A percentile compares a stretch with the other conserved stretches of the same genome.
Evolutionary conservation across 2,113 vertebrate species (phyloP).

Genomic region (Xenopus borealis): DNA sequence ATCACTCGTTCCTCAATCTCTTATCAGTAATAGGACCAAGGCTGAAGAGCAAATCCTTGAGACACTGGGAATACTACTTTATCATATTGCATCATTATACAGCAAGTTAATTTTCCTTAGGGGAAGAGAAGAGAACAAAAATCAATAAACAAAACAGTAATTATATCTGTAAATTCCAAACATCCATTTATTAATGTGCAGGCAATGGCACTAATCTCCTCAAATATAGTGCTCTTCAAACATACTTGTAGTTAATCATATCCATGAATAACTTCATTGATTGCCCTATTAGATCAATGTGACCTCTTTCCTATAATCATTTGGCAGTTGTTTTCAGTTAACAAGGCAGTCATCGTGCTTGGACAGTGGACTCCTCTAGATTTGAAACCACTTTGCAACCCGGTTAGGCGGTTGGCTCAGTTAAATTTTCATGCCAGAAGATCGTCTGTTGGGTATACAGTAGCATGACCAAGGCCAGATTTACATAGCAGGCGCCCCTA

Average conservation of each 20-base stretch:
- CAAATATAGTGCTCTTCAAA: neutral
- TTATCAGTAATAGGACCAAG: too few species aligned
- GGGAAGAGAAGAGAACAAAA: constrained; percentile 22
- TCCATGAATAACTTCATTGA: too few species aligned
- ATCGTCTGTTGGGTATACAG: neutral
- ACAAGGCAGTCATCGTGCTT: too few species aligned
- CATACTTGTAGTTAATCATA: too few species aligned
- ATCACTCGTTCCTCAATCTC: too few species aligned
- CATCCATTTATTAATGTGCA: constrained; percentile 30
- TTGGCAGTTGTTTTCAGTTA: too few species aligned
- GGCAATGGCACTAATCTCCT: constrained; percentile 4
- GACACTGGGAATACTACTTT: neutral
- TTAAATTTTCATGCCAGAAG: neutral
- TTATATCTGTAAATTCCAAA: constrained; percentile 26
- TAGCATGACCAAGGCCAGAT: neutral
- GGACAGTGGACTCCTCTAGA: neutral
- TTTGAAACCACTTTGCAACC: neutral
- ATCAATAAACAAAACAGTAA: constrained; percentile 40
- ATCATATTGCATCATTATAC: constrained; percentile 21
- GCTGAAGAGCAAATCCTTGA: constrained; percentile 8
- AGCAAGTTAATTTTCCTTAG: constrained; percentile 29
- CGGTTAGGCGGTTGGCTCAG: neutral
- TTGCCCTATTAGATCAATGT: too few species aligned
- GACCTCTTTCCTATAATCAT: too few species aligned
- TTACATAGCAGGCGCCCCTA: neutral